A percentile compares a stretch with the other conserved stretches of the same genome.
phyloP scores from a whole-genome alignment of 1,140 invertebrate species.

The Atta cephalotes region DNA sequence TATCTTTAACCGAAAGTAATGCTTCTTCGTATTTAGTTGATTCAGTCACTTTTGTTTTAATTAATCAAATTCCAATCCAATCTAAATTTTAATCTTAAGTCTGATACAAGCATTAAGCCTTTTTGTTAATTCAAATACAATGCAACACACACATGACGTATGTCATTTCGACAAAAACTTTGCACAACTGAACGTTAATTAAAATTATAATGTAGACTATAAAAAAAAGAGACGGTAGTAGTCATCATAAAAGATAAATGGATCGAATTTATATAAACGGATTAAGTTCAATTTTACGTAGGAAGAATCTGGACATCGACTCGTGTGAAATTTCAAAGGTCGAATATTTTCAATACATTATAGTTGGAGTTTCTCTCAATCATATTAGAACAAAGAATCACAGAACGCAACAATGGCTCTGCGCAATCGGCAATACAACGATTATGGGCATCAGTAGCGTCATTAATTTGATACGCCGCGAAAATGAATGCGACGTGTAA shows the following conservation, averaged over 20 bases:
- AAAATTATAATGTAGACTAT: not conserved
- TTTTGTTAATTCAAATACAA: not conserved
- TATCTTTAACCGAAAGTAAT: no score
- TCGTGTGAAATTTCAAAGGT: constrained; percentile 10
- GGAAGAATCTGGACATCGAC: not conserved
- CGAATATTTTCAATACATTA: not conserved
- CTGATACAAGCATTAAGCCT: no score
- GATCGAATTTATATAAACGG: constrained; percentile 25
- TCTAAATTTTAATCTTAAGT: no score
- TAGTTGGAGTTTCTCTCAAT: not conserved
- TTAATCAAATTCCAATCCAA: no score
- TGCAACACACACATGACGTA: not conserved
- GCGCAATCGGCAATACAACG: not conserved
- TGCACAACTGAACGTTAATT: not conserved
- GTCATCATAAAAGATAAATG: not conserved
- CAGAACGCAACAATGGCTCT: not conserved
- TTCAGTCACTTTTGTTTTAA: no score
- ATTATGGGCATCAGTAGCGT: not conserved
- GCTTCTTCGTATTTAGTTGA: no score
- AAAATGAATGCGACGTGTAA: not conserved
- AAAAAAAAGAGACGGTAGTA: not conserved
- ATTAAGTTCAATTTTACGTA: constrained; percentile 28
- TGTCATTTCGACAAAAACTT: not conserved
- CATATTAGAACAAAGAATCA: not conserved
- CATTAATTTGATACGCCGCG: constrained; percentile 3